Evolutionary conservation across 2,888 invertebrate genomes (phyloP).

Genomic region (Lasioglossum oenotherae): DNA sequence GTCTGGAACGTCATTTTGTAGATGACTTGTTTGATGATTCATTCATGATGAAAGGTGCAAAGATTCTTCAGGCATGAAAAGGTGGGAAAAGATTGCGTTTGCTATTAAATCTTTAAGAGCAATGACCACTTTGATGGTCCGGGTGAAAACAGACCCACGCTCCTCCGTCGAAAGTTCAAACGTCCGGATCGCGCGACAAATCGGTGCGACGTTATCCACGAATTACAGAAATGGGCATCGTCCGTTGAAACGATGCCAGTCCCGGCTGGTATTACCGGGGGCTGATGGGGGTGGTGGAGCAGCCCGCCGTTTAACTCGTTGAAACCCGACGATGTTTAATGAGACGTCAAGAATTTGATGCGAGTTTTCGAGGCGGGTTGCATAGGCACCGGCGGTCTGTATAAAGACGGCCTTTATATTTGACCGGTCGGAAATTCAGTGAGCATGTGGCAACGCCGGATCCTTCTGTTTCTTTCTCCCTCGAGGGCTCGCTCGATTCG

Average conservation of each 20-base stretch:
- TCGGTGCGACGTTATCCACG: neutral
- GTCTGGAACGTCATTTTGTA: neutral
- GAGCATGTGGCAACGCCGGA: constrained; percentile 75
- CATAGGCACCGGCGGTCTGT: constrained; percentile 51
- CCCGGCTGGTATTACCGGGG: neutral
- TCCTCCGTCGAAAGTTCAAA: neutral
- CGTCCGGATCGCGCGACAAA: neutral
- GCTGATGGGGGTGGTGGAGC: neutral
- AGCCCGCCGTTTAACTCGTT: constrained; percentile 62
- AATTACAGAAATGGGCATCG: neutral
- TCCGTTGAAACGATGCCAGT: neutral
- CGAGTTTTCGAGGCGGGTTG: constrained; percentile 65
- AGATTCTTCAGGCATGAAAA: neutral
- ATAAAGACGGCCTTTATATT: constrained; percentile 74
- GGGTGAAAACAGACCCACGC: neutral
- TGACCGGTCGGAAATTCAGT: constrained; percentile 75
- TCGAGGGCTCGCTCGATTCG: constrained; percentile 58
- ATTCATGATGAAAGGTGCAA: neutral
- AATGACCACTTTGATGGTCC: neutral
- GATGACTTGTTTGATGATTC: neutral
- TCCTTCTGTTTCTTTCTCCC: constrained; percentile 55
- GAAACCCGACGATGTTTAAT: constrained; percentile 73
- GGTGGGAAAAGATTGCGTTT: neutral
- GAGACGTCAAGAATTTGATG: constrained; percentile 75
- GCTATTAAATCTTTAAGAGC: neutral